Base-by-base conservation (phyloP, 2,113 vertebrate species). In the Pachycephala philippinensis region DNA sequence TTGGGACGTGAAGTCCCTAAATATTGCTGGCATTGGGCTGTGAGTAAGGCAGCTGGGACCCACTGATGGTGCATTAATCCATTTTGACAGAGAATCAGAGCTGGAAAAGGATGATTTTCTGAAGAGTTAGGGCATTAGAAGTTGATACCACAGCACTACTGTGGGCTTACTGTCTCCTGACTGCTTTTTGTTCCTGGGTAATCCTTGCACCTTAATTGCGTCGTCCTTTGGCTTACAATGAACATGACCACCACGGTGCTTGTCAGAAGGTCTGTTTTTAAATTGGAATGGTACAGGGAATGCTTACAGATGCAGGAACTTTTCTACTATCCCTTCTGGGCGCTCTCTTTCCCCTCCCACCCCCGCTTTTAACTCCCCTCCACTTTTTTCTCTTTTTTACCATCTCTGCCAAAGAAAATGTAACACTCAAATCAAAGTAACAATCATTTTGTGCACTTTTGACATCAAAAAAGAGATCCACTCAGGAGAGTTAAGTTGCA, bases 311-410 rank as follows among this genome's bases (percentile, higher is more conserved):
- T 37, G 27, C 47, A 68, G 44, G 10, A 86, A 19, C 26, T 61
- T n/a, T 68, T 68, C 50, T 47, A 10, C 22, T 52, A 1, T 45
- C 19, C 33, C 16, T 81, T 76, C 33, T 6, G 5, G 37, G 7
- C 5, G 1, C 6, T 15, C 13, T 17, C 19, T 37, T 10, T 20
- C 15, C 7, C 4, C 22, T 13, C 1, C 1, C 3, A 2, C 1
- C 7, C 45, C 37, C 3, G 6, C 23, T 59, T 60, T 35, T 22
- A 3, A n/a, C 16, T 4, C 6, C 28, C 6, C 13, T n/a, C 7
- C 5, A 15, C 16, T 37, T 39, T 53, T 57, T 26, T 0, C 0
- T n/a, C 3, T 15, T 10, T 64, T 23, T 24, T 2, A 1, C 7
- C 7, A 28, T 60, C 15, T 54, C 18, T 78, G 15, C 23, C 35